Percentiles rank a stretch among this genome's conserved stretches.
These are phyloP conservation scores for Andrena marginata DNA, from an alignment of 2,888 invertebrate species.

Conservation along the genomic window DNA sequence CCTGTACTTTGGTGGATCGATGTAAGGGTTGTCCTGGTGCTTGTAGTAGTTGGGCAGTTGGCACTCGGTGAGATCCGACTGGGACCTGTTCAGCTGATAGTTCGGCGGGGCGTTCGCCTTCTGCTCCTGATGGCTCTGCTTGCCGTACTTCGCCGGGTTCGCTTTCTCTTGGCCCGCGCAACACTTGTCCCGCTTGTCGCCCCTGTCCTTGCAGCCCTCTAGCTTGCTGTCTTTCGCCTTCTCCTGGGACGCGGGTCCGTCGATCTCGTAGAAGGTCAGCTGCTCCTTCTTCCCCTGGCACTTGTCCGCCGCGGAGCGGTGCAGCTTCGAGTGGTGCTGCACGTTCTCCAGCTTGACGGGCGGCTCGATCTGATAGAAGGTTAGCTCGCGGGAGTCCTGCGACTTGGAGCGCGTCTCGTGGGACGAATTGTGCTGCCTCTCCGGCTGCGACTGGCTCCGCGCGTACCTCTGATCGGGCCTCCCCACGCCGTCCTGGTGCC, in stretches of 20 bases:
- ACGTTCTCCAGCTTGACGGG: constrained; percentile 73
- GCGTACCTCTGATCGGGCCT: constrained; percentile 76
- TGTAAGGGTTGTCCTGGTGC: constrained; percentile 73
- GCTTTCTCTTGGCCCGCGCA: constrained; percentile 63
- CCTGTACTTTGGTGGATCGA: constrained; percentile 81
- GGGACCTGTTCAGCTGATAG: constrained; percentile 70
- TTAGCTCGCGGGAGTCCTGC: constrained; percentile 79
- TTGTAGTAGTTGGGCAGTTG: constrained; percentile 74
- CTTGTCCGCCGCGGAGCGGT: constrained; percentile 73
- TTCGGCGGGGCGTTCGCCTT: constrained; percentile 69
- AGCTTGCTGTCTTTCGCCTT: constrained; percentile 72
- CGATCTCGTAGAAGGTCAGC: constrained; percentile 82
- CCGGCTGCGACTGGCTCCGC: constrained; percentile 81
- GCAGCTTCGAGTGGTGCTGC: constrained; percentile 73
- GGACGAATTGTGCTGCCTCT: constrained; percentile 77
- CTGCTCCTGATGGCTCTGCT: constrained; percentile 71
- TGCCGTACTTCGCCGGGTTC: constrained; percentile 51
- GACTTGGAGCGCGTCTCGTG: constrained; percentile 81
- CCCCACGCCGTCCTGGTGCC: constrained; percentile 68
- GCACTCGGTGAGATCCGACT: constrained; percentile 71
- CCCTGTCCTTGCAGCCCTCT: constrained; percentile 66
- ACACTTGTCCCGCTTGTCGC: constrained; percentile 68
- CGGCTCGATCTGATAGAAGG: constrained; percentile 80
- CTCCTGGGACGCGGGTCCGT: constrained; percentile 74
- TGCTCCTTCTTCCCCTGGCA: constrained; percentile 74